These are phyloP conservation scores for Sinosuthora webbiana DNA, from an alignment of 2,113 vertebrate genomes.

Conservation along the genomic window DNA sequence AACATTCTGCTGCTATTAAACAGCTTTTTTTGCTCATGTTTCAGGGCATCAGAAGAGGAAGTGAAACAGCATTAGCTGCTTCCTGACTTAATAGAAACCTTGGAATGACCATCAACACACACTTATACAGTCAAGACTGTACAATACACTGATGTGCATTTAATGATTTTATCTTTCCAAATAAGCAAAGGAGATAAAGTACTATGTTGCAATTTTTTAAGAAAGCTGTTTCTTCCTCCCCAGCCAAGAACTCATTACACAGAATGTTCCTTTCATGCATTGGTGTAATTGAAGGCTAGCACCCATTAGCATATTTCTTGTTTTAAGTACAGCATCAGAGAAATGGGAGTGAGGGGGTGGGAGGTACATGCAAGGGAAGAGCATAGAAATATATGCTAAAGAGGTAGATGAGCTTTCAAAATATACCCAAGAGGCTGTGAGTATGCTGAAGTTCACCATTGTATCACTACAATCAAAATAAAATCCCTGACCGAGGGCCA, in stretches of 20 bases:
- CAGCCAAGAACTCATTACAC: background rate
- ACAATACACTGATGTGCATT: background rate
- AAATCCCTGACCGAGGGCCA: background rate
- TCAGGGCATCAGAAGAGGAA: background rate
- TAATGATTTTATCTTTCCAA: background rate
- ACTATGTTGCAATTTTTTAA: background rate
- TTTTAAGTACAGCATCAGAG: background rate
- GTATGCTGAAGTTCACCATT: background rate
- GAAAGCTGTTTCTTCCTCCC: fast-evolving
- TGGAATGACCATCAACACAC: background rate
- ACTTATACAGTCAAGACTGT: background rate
- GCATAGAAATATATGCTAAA: background rate
- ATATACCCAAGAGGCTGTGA: background rate
- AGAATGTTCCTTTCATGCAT: background rate
- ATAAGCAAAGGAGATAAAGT: background rate
- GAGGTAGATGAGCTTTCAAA: background rate
- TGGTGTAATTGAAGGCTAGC: background rate
- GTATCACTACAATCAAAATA: background rate
- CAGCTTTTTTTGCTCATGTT: background rate
- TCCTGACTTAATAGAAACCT: conserved; percentile 30
- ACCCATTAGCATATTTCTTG: background rate
- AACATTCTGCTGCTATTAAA: background rate
- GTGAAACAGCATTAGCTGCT: conserved; percentile 17
- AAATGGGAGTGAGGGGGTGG: background rate
- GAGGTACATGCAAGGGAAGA: background rate